A percentile compares a stretch with the other conserved stretches of the same genome.
phyloP scores from a whole-genome alignment of 2,888 invertebrate species.

The Steinernema carpocapsae region DNA sequence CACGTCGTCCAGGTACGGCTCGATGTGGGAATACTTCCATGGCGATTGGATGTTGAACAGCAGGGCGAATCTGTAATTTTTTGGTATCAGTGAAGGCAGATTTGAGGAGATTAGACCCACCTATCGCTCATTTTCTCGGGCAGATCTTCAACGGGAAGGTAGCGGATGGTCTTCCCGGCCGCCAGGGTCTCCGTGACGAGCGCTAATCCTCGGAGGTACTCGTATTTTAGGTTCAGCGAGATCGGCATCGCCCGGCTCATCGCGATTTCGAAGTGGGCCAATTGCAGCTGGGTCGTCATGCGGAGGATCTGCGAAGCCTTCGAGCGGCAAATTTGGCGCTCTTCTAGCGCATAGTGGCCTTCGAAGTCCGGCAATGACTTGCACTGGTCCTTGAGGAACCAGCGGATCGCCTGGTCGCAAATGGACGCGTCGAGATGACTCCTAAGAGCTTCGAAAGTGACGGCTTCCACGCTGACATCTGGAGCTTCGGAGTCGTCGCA shows the following conservation, averaged over 20 bases:
- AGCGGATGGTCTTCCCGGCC: not conserved
- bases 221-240: slow-evolving; percentile 11
- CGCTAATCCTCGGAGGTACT: slow-evolving; percentile 18
- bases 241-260: not conserved
- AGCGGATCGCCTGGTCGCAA: slow-evolving; percentile 17
- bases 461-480: slow-evolving; percentile 1
- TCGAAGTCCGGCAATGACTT: not conserved
- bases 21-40: slow-evolving; percentile 23
- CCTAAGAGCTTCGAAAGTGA: not conserved
- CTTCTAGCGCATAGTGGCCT: slow-evolving; percentile 1
- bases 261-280: slow-evolving; percentile 1
- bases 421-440: not conserved
- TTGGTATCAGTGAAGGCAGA: not conserved
- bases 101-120: not conserved
- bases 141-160: slow-evolving; percentile 11
- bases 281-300: not conserved
- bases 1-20: slow-evolving; percentile 18
- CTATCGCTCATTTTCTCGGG: slow-evolving; percentile 18
- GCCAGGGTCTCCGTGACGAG: slow-evolving; percentile 14
- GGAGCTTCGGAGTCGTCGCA: not conserved
- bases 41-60: slow-evolving; percentile 14
- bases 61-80: not conserved
- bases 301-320: slow-evolving; percentile 16
- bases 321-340: slow-evolving; percentile 14
- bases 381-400: slow-evolving; percentile 23